These are phyloP conservation scores for Scaeva pyrastri DNA, from an alignment of 2,888 invertebrate species.

Conservation along the genomic window DNA sequence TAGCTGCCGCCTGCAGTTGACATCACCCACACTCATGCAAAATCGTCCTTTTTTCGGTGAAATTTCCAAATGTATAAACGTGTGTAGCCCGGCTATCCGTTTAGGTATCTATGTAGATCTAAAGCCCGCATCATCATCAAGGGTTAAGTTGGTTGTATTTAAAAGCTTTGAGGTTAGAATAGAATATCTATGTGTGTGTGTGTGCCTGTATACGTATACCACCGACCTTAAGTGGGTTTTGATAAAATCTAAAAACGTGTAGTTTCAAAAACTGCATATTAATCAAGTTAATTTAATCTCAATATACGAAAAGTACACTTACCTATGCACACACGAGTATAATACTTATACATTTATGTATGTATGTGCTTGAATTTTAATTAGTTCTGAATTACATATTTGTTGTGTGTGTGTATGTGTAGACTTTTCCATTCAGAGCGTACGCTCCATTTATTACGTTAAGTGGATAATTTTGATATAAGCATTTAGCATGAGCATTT, in stretches of 20 bases:
- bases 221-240: not conserved
- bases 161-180: slow-evolving; percentile 24
- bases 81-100: no score
- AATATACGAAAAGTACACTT: not conserved
- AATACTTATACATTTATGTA: not conserved
- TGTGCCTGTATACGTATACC: not conserved
- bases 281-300: slow-evolving; percentile 59
- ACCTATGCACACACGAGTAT: not conserved
- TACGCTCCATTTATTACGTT: slow-evolving; percentile 19
- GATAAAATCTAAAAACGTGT: slow-evolving; percentile 15
- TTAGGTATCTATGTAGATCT: not conserved
- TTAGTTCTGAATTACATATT: slow-evolving; percentile 3
- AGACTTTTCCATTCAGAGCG: slow-evolving; percentile 1
- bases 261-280: slow-evolving; percentile 43
- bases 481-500: not conserved
- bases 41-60: not conserved
- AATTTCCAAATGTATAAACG: not conserved
- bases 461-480: slow-evolving; percentile 26
- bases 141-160: not conserved
- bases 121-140: not conserved
- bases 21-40: not conserved
- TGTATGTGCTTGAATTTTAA: slow-evolving; percentile 13
- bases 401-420: not conserved
- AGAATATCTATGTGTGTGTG: not conserved
- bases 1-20: not conserved